phyloP scores from a whole-genome alignment of 2,797 vertebrate genomes.

The Dicrostonyx torquatus region DNA sequence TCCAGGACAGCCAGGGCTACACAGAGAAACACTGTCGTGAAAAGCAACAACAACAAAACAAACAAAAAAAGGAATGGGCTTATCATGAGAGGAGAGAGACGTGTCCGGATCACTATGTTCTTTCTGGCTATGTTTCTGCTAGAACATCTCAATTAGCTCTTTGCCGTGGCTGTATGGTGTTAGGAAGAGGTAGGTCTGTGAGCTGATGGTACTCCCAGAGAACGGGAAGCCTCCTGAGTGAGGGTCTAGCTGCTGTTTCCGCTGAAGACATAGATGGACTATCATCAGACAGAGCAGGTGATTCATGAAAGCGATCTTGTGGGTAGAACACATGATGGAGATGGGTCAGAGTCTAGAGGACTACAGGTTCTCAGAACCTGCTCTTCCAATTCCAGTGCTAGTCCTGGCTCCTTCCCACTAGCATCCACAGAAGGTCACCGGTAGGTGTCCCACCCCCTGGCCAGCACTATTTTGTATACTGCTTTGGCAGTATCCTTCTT shows the following conservation, averaged over 20 bases:
- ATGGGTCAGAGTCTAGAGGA: background rate
- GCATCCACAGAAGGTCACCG: background rate
- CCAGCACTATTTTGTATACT: background rate
- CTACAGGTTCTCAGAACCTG: background rate
- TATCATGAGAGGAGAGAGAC: background rate
- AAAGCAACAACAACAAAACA: background rate
- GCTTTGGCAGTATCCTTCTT: background rate
- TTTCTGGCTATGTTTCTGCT: slow-evolving; percentile 5
- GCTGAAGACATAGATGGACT: background rate
- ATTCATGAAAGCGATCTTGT: background rate
- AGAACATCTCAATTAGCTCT: background rate
- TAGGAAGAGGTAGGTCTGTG: background rate
- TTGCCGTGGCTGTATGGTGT: background rate
- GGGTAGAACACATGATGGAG: background rate
- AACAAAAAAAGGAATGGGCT: background rate
- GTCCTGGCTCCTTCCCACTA: background rate
- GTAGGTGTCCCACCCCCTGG: too few species aligned
- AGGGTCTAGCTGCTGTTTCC: background rate
- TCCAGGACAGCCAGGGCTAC: background rate
- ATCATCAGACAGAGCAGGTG: background rate
- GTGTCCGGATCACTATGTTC: background rate
- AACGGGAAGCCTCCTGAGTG: background rate
- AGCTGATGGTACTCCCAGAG: background rate
- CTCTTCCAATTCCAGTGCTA: background rate
- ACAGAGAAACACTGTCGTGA: background rate